These are phyloP conservation scores for Sciurus niger DNA, from an alignment of 2,113 vertebrate species.

Conservation along the genomic window DNA sequence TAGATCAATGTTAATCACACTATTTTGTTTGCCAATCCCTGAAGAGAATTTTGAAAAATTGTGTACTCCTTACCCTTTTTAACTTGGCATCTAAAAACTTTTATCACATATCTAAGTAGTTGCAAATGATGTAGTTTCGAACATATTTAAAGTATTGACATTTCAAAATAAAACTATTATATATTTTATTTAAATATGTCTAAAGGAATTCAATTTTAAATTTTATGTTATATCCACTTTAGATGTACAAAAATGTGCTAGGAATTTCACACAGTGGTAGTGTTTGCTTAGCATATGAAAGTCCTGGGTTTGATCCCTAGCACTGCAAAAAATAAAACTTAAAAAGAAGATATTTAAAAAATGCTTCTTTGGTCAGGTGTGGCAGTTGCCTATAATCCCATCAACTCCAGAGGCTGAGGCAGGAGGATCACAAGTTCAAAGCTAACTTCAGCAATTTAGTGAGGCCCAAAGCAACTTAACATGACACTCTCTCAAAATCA, in stretches of 20 bases:
- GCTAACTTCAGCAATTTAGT: no score
- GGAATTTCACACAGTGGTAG: not conserved
- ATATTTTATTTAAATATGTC: conserved; percentile 12
- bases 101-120: not conserved
- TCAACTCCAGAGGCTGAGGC: no score
- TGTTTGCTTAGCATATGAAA: not conserved
- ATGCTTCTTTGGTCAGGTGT: no score
- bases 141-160: not conserved
- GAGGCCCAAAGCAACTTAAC: no score
- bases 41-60: conserved; percentile 53
- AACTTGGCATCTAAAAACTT: not conserved
- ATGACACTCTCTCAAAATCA: no score
- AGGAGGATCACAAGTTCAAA: no score
- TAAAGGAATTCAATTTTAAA: not conserved
- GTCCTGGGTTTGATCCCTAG: not conserved
- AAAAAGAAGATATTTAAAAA: no score
- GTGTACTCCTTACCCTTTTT: not conserved
- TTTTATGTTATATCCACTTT: not conserved
- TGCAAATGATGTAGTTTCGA: not conserved
- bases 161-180: not conserved
- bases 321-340: not conserved
- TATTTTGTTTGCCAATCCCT: not conserved
- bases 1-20: not conserved
- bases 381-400: no score
- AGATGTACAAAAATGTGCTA: not conserved